Conservation (phyloP, 1,140 invertebrate species). For the Megalopta genalis region DNA sequence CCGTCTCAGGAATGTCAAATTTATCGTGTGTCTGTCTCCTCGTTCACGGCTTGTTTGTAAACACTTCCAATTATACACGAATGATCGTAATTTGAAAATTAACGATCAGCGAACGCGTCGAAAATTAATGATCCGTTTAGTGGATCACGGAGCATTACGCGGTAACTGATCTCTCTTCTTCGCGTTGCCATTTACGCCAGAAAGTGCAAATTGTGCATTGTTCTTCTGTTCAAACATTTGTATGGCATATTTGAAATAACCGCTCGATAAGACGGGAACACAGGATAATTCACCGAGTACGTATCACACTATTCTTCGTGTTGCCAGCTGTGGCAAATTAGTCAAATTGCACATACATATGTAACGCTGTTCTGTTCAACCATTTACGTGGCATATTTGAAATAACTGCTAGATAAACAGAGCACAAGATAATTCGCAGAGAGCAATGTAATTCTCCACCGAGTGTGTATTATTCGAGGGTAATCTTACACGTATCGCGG, state of each 20-base stretch:
- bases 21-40: neutral
- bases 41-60: neutral
- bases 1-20: conserved; percentile 14
- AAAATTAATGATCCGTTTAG: neutral
- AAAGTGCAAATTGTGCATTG: neutral
- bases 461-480: neutral
- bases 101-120: neutral
- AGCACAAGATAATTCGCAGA: no score
- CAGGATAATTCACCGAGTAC: no score
- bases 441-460: no score
- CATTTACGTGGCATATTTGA: neutral
- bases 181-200: neutral
- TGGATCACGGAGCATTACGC: neutral
- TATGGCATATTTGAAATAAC: no score
- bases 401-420: no score
- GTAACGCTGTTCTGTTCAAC: neutral
- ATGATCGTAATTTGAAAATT: neutral
- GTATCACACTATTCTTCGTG: no score
- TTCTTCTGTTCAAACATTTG: neutral
- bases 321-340: no score
- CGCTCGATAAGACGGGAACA: no score
- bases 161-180: neutral
- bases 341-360: neutral
- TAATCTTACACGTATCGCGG: neutral
- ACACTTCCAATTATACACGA: neutral